Base-by-base conservation (phyloP, 2,113 vertebrate species). In the Thalassarche chlororhynchos region DNA sequence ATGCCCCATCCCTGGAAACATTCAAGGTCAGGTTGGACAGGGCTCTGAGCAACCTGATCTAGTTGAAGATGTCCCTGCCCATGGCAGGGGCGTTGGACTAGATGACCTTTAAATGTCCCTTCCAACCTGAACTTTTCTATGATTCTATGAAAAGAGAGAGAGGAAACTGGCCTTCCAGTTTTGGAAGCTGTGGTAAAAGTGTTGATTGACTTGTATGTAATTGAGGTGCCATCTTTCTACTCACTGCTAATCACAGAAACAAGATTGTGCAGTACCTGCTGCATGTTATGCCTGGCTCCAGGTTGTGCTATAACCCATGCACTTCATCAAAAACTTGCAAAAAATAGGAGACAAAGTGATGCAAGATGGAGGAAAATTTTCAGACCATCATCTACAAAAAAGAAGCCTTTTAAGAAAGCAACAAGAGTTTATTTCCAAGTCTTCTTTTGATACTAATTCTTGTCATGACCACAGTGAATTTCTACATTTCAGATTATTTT, bases 401-500 rank as follows among this genome's bases (percentile, higher is more conserved):
- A 40, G 21, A n/a, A 62, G 2, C 15, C 62, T 85, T 92, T 71
- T 75, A 25, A 14, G 60, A 81, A 82, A 65, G 9, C 19, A 69
- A 3, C 9, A 61, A 75, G 51, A 78, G 3, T 90, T 85, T 88
- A 66, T 90, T 82, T 46, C 20, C 44, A 57, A 49, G 49, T 24
- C 25, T 65, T 40, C 38, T 66, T 85, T 58, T 87, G 84, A 77
- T 51, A 74, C 12, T 51, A 61, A 72, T 86, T 69, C 58, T 62
- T 84, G 70, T 84, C 60, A 90, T 66, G 55, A 52, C 34, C 47
- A 66, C 2, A 52, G 57, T 79, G n/a, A 80, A 52, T 93, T 78
- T 96, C 26, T 90, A 66, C 52, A 47, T 90, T 95, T 96, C 42
- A 80, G 64, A 57, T 46, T 76, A 52, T 90, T 95, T 96, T 91